phyloP scores from a whole-genome alignment of 2,113 vertebrate genomes.

The Manacus vitellinus region DNA sequence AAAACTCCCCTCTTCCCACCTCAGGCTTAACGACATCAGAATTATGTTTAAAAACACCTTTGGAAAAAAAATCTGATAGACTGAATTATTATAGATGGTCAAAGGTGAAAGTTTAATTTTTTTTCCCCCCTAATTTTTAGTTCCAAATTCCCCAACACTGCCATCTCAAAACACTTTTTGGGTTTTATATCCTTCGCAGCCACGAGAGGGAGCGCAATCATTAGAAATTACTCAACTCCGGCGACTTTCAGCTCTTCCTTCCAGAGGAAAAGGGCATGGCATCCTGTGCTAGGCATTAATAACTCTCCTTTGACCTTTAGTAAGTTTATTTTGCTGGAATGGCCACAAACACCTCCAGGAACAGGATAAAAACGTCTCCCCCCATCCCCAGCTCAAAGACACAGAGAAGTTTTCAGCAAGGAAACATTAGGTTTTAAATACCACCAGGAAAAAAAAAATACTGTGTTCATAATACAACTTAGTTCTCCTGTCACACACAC shows the following conservation, averaged over 20 bases:
- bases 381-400: not conserved
- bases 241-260: constrained; percentile 2
- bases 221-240: not conserved
- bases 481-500: fast-evolving
- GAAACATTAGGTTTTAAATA: not conserved
- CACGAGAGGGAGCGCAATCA: constrained; percentile 59
- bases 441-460: fast-evolving
- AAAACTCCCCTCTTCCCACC: not conserved
- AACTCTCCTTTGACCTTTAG: not conserved
- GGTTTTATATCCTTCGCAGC: not conserved
- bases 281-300: constrained; percentile 43
- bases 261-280: constrained; percentile 70
- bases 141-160: fast-evolving
- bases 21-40: not conserved
- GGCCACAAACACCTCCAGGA: not conserved
- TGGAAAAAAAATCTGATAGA: not conserved
- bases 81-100: no score
- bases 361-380: fast-evolving
- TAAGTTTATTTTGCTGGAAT: not conserved
- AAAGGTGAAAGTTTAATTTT: no score
- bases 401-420: not conserved
- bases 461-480: fast-evolving
- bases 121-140: not conserved
- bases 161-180: not conserved
- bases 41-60: not conserved